phyloP scores from a whole-genome alignment of 2,113 vertebrate genomes.

The Platanista minor region DNA sequence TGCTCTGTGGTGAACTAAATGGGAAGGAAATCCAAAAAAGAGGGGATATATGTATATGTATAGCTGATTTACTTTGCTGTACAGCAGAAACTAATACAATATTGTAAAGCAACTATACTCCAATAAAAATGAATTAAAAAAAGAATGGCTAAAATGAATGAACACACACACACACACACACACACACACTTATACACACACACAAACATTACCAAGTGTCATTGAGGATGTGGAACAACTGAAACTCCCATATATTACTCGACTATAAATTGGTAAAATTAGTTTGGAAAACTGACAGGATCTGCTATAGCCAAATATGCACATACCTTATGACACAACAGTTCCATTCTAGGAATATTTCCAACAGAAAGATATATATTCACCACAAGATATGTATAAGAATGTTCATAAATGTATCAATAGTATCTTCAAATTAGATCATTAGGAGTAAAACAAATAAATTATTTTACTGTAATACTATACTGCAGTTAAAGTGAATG shows the following conservation, averaged over 20 bases:
- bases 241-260: not conserved
- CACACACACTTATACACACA: not conserved
- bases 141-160: not conserved
- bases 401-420: not conserved
- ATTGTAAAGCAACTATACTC: too few species aligned
- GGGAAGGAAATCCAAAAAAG: too few species aligned
- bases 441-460: not conserved
- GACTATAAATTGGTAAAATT: not conserved
- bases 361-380: not conserved
- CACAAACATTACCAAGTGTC: not conserved
- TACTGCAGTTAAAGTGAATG: not conserved
- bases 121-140: too few species aligned
- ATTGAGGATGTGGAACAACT: not conserved
- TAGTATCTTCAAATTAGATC: not conserved
- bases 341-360: not conserved
- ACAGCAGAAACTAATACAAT: too few species aligned
- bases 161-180: not conserved
- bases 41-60: too few species aligned
- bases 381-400: not conserved
- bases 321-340: not conserved
- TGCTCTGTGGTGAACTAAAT: too few species aligned
- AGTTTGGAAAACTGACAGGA: not conserved
- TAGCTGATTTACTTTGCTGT: too few species aligned
- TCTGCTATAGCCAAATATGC: not conserved
- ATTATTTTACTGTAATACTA: not conserved